Base-by-base conservation (phyloP, 1,140 invertebrate genomes). In the Periplaneta americana region DNA sequence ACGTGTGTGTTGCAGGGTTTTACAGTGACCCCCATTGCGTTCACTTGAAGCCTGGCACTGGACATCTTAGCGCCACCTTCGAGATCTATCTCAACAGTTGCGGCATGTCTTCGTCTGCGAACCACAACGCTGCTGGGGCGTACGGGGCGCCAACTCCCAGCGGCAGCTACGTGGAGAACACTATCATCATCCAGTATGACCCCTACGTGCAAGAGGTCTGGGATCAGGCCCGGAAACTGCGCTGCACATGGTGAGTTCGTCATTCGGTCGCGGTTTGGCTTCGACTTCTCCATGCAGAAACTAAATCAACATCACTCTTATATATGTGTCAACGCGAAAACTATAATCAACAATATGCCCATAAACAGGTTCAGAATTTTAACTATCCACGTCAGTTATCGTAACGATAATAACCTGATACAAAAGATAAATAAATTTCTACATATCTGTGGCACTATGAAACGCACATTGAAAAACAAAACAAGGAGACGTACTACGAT, bases 181-280 rank as follows among this genome's bases (percentile, higher is more conserved):
- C 96, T 0, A 97, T 98, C 84, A 97, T 98, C 85, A 95, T 98
- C 74, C 97, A 98, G 86, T 98, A 97, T 87, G 97, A 98, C 88
- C 96, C 96, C 0, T 96, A 97, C 85, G 96, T 98, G 18, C 97
- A 98, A 88, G 96, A 98, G 89, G 96, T 96, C 32, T 95, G 94
- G 84, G 90, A 91, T 85, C 90, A 91, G 82, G 94, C 95, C 0
- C 91, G 96, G 85, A 96, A 96, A 87, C 87, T 98, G 15, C 91
- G 96, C 74, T 98, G 96, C 88, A 97, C 96, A 10, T 98, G 96
- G 96, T 66, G 5, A 66, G 48, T 8, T n/a, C n/a, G n/a, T n/a
- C n/a, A n/a, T n/a, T n/a, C n/a, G n/a, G n/a, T n/a, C n/a, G n/a
- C n/a, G n/a, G n/a, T n/a, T n/a, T n/a, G n/a, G n/a, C n/a, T n/a